Conservation (phyloP, 2,113 vertebrate genomes). For the Pitta sordida region DNA sequence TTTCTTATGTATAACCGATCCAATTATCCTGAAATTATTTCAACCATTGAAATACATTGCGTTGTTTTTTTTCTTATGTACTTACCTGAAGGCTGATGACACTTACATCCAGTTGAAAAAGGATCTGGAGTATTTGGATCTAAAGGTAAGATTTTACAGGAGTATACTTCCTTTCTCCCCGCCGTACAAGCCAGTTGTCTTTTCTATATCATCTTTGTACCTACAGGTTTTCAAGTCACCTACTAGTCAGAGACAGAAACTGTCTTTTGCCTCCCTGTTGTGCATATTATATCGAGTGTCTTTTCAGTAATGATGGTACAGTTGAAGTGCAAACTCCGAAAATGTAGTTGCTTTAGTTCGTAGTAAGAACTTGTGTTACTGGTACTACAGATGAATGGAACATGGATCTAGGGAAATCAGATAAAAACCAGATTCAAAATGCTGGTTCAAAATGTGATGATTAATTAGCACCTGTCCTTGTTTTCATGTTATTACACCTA, state of each 20-base stretch:
- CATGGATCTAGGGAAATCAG: background rate
- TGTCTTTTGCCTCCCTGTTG: background rate
- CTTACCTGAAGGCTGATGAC: conserved; percentile 89
- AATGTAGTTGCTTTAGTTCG: background rate
- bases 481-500: background rate
- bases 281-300: background rate
- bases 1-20: background rate
- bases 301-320: background rate
- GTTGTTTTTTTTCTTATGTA: conserved; percentile 67
- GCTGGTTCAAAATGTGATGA: background rate
- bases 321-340: background rate
- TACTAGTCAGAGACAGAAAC: background rate
- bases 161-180: background rate
- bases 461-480: background rate
- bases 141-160: conserved; percentile 85
- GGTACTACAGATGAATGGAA: background rate
- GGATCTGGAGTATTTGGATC: conserved; percentile 97
- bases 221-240: background rate
- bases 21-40: background rate
- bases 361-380: background rate
- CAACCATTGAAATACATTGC: background rate
- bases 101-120: conserved; percentile 98
- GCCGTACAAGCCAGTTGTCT: background rate
- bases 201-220: background rate
- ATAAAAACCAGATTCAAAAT: background rate